phyloP scores from a whole-genome alignment of 1,140 invertebrate species.

The Drosophila bifasciata region DNA sequence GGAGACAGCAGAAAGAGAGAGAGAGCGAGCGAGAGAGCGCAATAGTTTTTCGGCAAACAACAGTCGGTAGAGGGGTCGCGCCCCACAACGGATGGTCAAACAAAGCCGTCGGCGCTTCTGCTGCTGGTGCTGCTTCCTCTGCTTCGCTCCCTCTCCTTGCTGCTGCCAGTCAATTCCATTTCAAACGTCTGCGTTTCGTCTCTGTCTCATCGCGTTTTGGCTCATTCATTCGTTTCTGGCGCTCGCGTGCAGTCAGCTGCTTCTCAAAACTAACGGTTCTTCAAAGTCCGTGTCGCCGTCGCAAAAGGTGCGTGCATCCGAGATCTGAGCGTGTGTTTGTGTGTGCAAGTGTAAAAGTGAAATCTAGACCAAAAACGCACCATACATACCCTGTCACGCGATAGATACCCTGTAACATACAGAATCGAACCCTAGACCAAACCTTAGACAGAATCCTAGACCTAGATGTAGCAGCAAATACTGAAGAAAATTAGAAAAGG shows the following conservation, averaged over 20 bases:
- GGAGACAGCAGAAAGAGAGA: conserved; percentile 7
- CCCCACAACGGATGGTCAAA: too few species aligned
- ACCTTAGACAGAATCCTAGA: conserved; percentile 23
- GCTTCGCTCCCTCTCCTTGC: background rate
- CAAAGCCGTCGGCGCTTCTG: conserved; percentile 14
- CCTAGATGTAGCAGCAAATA: conserved; percentile 7
- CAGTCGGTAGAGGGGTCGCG: background rate
- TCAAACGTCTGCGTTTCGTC: conserved; percentile 48
- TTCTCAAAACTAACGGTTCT: conserved; percentile 61
- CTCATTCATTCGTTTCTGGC: conserved; percentile 69
- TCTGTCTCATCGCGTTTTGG: conserved; percentile 35
- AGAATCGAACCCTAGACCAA: conserved; percentile 2
- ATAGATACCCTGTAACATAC: conserved; percentile 4
- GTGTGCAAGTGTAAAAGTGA: conserved; percentile 14
- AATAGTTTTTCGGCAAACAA: conserved; percentile 21
- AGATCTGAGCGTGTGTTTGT: conserved; percentile 8
- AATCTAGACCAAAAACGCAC: conserved; percentile 31
- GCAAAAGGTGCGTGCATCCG: conserved; percentile 50
- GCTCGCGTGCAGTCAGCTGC: conserved; percentile 72
- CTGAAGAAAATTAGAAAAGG: conserved; percentile 20
- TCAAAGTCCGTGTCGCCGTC: conserved; percentile 49
- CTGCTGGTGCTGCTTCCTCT: conserved; percentile 5
- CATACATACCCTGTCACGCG: conserved; percentile 44
- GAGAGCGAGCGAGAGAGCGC: conserved; percentile 25
- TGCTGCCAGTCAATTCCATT: conserved; percentile 47